Evolutionary conservation across 37 sponge, comb jelly and placozoan genomes (phyloP).

Genomic region (Spongilla lacustris): DNA sequence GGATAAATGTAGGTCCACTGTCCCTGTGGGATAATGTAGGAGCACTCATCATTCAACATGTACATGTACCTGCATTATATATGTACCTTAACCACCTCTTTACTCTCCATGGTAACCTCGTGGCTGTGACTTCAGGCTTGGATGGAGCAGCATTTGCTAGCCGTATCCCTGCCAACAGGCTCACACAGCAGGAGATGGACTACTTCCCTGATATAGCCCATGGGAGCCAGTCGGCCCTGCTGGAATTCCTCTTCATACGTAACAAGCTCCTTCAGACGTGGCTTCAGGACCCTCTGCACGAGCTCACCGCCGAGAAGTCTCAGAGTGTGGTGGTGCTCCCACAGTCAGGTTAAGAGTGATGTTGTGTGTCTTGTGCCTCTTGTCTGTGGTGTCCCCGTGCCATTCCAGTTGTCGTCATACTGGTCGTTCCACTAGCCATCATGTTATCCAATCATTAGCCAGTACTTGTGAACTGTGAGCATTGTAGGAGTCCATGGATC

Average conservation of each 20-base stretch:
- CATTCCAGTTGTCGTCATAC: not conserved
- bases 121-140: constrained; percentile 54
- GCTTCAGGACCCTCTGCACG: constrained; percentile 78
- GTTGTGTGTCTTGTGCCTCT: not conserved
- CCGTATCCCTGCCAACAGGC: constrained; percentile 81
- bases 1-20: no score
- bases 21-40: no score
- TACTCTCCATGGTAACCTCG: not conserved
- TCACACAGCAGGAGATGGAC: constrained; percentile 89
- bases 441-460: not conserved
- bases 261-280: constrained; percentile 90
- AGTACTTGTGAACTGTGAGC: not conserved
- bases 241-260: constrained; percentile 90
- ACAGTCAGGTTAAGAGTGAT: constrained; percentile 52
- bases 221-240: constrained; percentile 63
- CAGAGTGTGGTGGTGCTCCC: constrained; percentile 73
- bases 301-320: constrained; percentile 86
- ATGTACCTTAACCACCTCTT: not conserved
- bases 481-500: not conserved
- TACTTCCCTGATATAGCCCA: constrained; percentile 83
- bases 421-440: not conserved
- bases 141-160: constrained; percentile 94
- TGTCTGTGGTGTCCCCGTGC: not conserved
- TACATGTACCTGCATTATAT: not conserved
- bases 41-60: no score